These are phyloP conservation scores for Riparia riparia DNA, from an alignment of 2,113 vertebrate species.

Conservation along the genomic window DNA sequence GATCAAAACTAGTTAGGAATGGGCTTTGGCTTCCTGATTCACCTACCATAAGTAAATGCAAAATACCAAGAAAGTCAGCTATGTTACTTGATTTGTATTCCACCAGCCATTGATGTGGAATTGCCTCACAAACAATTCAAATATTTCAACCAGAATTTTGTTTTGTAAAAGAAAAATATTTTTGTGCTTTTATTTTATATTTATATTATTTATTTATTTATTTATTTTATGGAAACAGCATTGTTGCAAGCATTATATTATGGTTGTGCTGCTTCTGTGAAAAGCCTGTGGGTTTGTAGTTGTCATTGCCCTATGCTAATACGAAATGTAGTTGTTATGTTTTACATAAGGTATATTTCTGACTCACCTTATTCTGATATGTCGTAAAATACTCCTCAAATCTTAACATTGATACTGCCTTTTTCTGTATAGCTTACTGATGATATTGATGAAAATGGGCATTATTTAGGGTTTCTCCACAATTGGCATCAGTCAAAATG, in stretches of 20 bases:
- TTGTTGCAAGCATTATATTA: not conserved
- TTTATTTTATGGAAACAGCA: not conserved
- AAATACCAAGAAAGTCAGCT: not conserved
- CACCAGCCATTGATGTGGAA: not conserved
- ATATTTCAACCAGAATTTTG: not conserved
- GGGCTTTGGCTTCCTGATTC: not conserved
- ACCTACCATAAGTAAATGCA: constrained; percentile 3
- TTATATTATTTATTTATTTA: not conserved
- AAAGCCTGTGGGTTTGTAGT: not conserved
- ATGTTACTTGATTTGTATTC: not conserved
- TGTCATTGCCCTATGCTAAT: not conserved
- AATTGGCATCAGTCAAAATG: not conserved
- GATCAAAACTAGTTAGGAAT: constrained; percentile 19
- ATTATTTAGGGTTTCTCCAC: constrained; percentile 7
- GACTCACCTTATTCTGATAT: not conserved
- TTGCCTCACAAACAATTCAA: not conserved
- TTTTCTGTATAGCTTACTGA: constrained; percentile 41
- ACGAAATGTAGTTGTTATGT: not conserved
- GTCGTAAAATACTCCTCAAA: constrained; percentile 34
- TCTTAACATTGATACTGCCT: constrained; percentile 19
- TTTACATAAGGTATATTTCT: not conserved
- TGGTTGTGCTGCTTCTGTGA: not conserved
- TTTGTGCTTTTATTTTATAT: not conserved
- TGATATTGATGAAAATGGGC: constrained; percentile 40
- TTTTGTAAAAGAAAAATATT: not conserved